Percentiles rank a stretch among this genome's conserved stretches.
Conservation (phyloP, 2,888 invertebrate genomes). For the Odontomyia ornata region DNA sequence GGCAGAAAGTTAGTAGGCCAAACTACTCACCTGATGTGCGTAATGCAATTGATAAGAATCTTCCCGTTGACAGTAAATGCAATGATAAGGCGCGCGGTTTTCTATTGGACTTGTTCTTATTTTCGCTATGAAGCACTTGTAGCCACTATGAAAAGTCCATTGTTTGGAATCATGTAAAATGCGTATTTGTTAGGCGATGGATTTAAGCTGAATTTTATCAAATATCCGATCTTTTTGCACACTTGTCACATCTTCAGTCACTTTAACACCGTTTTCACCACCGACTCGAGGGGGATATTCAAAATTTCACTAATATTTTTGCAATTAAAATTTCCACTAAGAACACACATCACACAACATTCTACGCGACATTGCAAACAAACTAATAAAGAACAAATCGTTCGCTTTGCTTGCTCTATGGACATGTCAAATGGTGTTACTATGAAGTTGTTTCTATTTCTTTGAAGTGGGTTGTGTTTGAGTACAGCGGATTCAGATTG, state of each 20-base stretch:
- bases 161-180: neutral
- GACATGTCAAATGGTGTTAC: neutral
- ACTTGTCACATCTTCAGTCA: neutral
- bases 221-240: neutral
- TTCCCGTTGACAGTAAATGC: neutral
- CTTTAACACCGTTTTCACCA: neutral
- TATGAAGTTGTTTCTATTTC: neutral
- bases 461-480: neutral
- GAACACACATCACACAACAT: neutral
- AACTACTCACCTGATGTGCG: slow-evolving; percentile 6
- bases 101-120: neutral
- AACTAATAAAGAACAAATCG: neutral
- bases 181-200: neutral
- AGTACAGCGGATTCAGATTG: neutral
- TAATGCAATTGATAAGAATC: neutral
- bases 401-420: neutral
- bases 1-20: neutral
- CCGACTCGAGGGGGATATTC: neutral
- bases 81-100: slow-evolving; percentile 34
- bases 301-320: slow-evolving; percentile 1
- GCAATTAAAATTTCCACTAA: neutral
- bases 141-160: neutral
- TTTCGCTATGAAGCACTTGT: neutral
- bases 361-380: neutral
- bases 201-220: neutral